phyloP scores from a whole-genome alignment of 2,113 vertebrate species.

The Zapornia atra region DNA sequence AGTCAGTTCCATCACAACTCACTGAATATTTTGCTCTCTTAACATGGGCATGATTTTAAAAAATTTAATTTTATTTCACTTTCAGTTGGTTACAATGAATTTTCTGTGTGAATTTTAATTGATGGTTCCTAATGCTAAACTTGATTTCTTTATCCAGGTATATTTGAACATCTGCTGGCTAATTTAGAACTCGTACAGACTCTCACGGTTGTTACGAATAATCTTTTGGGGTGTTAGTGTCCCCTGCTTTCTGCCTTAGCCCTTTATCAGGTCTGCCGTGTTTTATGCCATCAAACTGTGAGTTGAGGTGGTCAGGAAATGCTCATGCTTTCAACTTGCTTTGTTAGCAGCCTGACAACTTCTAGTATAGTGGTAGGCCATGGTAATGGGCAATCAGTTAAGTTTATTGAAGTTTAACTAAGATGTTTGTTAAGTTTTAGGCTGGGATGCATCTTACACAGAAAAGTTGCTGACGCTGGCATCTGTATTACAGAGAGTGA shows the following conservation, averaged over 20 bases:
- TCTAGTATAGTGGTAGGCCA: background rate
- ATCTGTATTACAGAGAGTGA: background rate
- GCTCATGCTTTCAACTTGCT: background rate
- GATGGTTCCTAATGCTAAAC: background rate
- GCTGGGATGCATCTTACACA: background rate
- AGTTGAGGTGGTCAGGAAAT: background rate
- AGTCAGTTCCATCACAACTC: background rate
- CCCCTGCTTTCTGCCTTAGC: background rate
- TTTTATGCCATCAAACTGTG: background rate
- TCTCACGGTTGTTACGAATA: background rate
- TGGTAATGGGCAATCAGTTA: background rate
- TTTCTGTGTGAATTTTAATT: background rate
- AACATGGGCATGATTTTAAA: background rate
- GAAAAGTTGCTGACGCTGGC: slow-evolving; percentile 41
- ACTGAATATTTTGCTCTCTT: background rate
- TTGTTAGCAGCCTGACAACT: background rate
- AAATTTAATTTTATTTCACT: background rate
- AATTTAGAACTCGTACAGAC: background rate
- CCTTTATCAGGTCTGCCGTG: background rate
- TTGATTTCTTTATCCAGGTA: background rate
- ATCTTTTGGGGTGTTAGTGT: background rate
- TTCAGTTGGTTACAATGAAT: background rate
- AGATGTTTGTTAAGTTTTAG: background rate
- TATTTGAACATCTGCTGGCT: background rate
- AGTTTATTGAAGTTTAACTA: background rate